Evolutionary conservation across 2,888 invertebrate species (phyloP).

Genomic region (Aphodius sticticus): DNA sequence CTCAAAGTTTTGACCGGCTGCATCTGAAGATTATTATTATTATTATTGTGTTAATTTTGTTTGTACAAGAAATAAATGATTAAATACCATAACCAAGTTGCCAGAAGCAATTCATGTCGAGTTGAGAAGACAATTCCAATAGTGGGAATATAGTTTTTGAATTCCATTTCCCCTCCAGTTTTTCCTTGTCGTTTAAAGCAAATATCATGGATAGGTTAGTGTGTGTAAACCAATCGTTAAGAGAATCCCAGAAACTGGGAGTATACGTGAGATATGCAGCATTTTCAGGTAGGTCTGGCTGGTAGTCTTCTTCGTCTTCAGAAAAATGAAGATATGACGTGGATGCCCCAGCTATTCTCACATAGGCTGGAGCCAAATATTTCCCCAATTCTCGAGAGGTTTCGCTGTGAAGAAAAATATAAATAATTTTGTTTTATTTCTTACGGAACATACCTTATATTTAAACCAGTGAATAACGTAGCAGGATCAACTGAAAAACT

Average conservation of each 20-base stretch:
- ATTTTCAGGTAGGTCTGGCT: constrained; percentile 35
- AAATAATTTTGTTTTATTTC: constrained; percentile 31
- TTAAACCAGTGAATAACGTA: constrained; percentile 64
- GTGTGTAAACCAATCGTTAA: constrained; percentile 64
- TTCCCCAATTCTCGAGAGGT: constrained; percentile 71
- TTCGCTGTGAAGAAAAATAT: constrained; percentile 57
- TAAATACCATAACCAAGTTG: constrained; percentile 75
- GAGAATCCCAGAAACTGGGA: constrained; percentile 54
- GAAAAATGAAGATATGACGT: constrained; percentile 63
- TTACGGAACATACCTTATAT: constrained; percentile 56
- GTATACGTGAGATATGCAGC: constrained; percentile 50
- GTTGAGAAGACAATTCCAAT: constrained; percentile 72
- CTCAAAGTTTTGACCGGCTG: constrained; percentile 63
- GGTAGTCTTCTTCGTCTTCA: constrained; percentile 39
- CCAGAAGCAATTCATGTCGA: constrained; percentile 73
- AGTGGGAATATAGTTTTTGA: constrained; percentile 72
- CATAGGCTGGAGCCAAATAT: constrained; percentile 74
- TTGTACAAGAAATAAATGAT: constrained; percentile 29
- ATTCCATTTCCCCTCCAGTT: constrained; percentile 69
- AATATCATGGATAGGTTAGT: constrained; percentile 74
- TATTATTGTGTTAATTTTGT: constrained; percentile 7
- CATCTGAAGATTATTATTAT: constrained; percentile 61
- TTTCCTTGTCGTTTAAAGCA: constrained; percentile 69
- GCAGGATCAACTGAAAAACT: constrained; percentile 78
- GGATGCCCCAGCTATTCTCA: constrained; percentile 76